Conservation (phyloP, 1,140 invertebrate species). For the Hycleus phaleratus region DNA sequence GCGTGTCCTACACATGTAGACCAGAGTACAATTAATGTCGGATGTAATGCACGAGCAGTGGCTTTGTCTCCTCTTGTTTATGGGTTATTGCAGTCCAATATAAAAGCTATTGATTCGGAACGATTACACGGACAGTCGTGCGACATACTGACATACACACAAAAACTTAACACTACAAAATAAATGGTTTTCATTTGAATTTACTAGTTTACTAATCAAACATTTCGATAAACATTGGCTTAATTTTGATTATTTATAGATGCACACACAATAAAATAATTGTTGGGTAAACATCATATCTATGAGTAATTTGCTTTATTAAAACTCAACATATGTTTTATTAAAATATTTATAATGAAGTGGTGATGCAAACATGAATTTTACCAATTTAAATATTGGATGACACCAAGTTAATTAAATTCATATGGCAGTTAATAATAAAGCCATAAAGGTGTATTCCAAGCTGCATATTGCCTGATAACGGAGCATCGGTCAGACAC, state of each 20-base stretch:
- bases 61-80: slow-evolving; percentile 35
- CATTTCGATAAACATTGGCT: no score
- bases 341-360: no score
- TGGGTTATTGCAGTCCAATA: slow-evolving; percentile 35
- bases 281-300: no score
- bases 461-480: slow-evolving; percentile 29
- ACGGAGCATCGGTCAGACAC: slow-evolving; percentile 27
- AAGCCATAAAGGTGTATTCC: slow-evolving; percentile 24
- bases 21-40: slow-evolving; percentile 36
- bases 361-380: no score
- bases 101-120: slow-evolving; percentile 37
- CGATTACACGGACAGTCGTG: slow-evolving; percentile 29
- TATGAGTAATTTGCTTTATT: no score
- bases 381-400: no score
- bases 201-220: no score
- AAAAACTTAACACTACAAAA: slow-evolving; percentile 9
- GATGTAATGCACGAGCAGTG: slow-evolving; percentile 33
- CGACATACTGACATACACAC: slow-evolving; percentile 16
- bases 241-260: no score
- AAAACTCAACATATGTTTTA: no score
- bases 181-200: no score
- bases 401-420: slow-evolving; percentile 25
- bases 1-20: slow-evolving; percentile 38
- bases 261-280: no score
- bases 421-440: slow-evolving; percentile 24